Percentiles rank a stretch among this genome's conserved stretches.
phyloP scores from a whole-genome alignment of 2,113 vertebrate species.

The Centrocercus urophasianus region DNA sequence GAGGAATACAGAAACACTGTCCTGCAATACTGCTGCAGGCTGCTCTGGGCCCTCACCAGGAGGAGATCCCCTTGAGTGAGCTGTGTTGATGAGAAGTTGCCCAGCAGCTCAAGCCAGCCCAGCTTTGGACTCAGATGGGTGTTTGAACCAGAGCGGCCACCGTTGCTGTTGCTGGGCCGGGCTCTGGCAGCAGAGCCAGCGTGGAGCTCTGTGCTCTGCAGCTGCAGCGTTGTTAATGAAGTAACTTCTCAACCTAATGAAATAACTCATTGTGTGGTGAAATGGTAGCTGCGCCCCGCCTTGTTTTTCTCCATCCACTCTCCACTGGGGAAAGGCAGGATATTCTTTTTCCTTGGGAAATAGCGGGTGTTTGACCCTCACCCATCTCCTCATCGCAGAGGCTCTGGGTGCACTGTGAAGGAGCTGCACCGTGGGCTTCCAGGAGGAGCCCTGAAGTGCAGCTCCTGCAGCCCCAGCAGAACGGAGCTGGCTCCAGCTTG shows the following conservation, averaged over 20 bases:
- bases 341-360: not conserved
- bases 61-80: not conserved
- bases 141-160: not conserved
- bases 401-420: not conserved
- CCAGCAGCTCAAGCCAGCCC: not conserved
- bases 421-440: not conserved
- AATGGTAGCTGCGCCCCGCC: not conserved
- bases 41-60: not conserved
- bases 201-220: not conserved
- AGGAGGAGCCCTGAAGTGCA: not conserved
- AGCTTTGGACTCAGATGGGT: not conserved
- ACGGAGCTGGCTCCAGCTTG: not conserved
- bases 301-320: not conserved
- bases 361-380: not conserved
- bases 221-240: not conserved
- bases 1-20: accelerated
- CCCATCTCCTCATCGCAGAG: accelerated
- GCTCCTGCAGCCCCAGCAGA: not conserved
- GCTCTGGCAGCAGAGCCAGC: not conserved
- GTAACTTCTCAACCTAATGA: not conserved
- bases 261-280: not conserved
- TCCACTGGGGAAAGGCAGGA: not conserved
- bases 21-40: not conserved
- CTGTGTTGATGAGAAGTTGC: not conserved
- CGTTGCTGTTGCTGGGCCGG: not conserved